Base-by-base conservation (phyloP, 2,888 invertebrate genomes). In the Oscheius sp. region DNA sequence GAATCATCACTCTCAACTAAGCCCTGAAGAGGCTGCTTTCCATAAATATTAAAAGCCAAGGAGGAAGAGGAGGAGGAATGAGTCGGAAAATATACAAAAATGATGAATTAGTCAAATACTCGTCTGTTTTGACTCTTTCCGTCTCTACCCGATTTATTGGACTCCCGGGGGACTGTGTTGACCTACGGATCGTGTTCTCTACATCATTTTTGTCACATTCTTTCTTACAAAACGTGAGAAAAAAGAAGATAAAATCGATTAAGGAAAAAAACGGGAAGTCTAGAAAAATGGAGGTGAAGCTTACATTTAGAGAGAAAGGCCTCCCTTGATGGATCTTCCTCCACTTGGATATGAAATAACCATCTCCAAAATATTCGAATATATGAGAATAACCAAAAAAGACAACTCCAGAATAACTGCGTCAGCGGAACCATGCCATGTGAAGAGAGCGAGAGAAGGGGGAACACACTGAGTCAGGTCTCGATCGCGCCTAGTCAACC, bases 401-500 rank as follows among this genome's bases (percentile, higher is more conserved):
- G 9, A 29, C 52, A 49, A 13, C 27, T 49, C 66, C 66, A 66
- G 66, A 66, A 49, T 29, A 52, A 35, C 16, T 52, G 25, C n/a
- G 49, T 66, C 52, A 66, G 18, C 16, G 66, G 66, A 27, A 66
- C 66, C 66, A 66, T 66, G 49, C 43, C 58, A 58, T 58, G 58
- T 29, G 23, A 43, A 41, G 43, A 43, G 9, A 35, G 35, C 3
- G 35, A 35, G 35, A 35, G 35, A 35, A 35, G 35, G 9, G 35
- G 35, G 35, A 9, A 3, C 25, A 49, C 52, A 66, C 49, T 66
- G 66, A 66, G 66, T 66, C 66, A 66, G 66, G 49, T 66, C 66
- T 66, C 66, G 66, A 52, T 61, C 61, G 61, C 61, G 61, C 58
- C 58, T 61, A 61, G 61, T 61, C 59, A 59, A 35, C 61, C 43